Conservation (phyloP, 2,888 invertebrate species). For the Sinotaia quadrata region DNA sequence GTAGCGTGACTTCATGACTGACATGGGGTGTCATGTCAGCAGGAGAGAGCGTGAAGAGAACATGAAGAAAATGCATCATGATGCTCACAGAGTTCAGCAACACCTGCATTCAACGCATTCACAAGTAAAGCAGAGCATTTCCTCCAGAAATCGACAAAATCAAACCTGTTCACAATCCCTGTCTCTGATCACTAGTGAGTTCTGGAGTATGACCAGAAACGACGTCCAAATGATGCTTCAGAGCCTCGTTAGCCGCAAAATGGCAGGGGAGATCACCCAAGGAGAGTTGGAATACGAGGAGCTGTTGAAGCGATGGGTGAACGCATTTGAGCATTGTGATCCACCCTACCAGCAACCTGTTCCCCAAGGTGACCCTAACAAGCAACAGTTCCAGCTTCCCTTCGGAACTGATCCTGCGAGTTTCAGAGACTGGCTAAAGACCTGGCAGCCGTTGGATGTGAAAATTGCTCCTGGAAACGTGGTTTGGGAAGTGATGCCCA, state of each 20-base stretch:
- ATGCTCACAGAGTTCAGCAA: too few relatives aligned
- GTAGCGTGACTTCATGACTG: too few relatives aligned
- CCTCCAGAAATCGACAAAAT: too few relatives aligned
- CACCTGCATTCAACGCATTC: too few relatives aligned
- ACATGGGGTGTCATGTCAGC: too few relatives aligned
- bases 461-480: not conserved
- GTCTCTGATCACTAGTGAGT: not conserved
- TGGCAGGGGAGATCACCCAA: not conserved
- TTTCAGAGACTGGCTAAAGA: not conserved
- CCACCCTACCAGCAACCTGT: not conserved
- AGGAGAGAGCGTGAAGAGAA: too few relatives aligned
- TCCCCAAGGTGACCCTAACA: not conserved
- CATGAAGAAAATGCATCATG: too few relatives aligned
- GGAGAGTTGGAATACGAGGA: not conserved
- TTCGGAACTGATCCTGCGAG: not conserved
- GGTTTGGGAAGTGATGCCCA: not conserved
- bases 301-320: not conserved
- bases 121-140: too few relatives aligned
- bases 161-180: not conserved
- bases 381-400: not conserved
- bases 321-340: not conserved
- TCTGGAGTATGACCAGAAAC: not conserved
- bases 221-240: not conserved
- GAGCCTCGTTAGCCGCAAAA: not conserved
- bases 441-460: not conserved